These are phyloP conservation scores for Naja naja DNA, from an alignment of 2,113 vertebrate genomes.

Conservation along the genomic window DNA sequence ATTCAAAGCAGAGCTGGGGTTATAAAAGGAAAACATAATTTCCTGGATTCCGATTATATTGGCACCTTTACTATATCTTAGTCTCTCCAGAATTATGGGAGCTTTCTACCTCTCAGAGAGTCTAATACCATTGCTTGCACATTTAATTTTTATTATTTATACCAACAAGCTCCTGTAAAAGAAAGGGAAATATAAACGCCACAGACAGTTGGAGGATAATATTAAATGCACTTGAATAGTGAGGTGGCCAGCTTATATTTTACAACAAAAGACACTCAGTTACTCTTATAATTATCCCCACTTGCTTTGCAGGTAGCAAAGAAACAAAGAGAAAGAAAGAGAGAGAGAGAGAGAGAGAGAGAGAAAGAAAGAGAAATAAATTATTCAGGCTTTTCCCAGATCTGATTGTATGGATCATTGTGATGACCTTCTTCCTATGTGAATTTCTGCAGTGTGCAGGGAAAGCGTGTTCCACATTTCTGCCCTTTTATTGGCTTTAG, in stretches of 20 bases:
- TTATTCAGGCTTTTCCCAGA: constrained; percentile 4
- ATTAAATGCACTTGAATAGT: neutral
- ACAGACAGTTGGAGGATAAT: neutral
- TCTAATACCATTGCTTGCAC: neutral
- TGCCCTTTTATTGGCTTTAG: constrained; percentile 33
- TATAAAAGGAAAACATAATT: constrained; percentile 19
- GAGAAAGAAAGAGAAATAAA: neutral
- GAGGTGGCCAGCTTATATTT: constrained; percentile 26
- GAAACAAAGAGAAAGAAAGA: neutral
- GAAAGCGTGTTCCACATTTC: constrained; percentile 34
- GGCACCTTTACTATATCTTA: neutral
- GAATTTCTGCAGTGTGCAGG: constrained; percentile 5
- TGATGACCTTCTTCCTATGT: constrained; percentile 12
- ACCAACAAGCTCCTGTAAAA: neutral
- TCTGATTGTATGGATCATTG: constrained; percentile 11
- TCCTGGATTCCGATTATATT: neutral
- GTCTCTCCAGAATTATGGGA: neutral
- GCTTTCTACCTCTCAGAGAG: neutral
- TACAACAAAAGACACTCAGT: constrained; percentile 21
- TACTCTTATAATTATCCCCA: constrained; percentile 31
- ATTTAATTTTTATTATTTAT: constrained; percentile 21
- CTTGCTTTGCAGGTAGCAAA: constrained; percentile 27
- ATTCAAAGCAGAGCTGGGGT: constrained; percentile 26
- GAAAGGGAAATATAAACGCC: neutral
- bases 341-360: too few species aligned